Percentiles rank a stretch among this genome's conserved stretches.
Evolutionary conservation across 1,140 invertebrate species (phyloP).

Genomic region (Drosophila melanica): DNA sequence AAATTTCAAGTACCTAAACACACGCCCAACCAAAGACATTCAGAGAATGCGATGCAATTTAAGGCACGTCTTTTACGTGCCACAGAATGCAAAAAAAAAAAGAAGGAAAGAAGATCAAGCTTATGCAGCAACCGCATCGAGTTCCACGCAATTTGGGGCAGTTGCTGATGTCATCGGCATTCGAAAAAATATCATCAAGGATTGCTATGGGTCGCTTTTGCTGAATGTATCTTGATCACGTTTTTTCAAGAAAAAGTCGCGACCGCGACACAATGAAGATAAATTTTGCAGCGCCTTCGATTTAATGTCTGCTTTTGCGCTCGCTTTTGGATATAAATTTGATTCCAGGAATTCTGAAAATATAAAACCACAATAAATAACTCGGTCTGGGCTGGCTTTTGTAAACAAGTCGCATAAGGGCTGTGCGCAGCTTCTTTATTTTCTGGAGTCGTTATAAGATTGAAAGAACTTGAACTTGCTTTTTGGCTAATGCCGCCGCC

Average conservation of each 20-base stretch:
- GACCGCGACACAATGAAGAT: slow-evolving; percentile 51
- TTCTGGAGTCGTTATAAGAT: slow-evolving; percentile 5
- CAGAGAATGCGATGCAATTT: slow-evolving; percentile 39
- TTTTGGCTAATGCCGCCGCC: slow-evolving; percentile 7
- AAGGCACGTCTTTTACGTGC: slow-evolving; percentile 57
- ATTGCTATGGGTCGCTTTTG: slow-evolving; percentile 17
- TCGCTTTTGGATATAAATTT: slow-evolving; percentile 49
- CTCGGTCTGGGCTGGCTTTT: slow-evolving; percentile 29
- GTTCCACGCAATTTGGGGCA: slow-evolving; percentile 38
- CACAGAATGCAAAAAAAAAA: slow-evolving; percentile 10
- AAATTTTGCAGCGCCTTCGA: slow-evolving; percentile 54
- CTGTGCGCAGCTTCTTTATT: slow-evolving; percentile 17
- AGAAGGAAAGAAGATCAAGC: not conserved
- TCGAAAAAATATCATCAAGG: slow-evolving; percentile 35
- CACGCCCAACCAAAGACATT: not conserved
- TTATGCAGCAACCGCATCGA: slow-evolving; percentile 3
- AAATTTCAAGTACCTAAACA: slow-evolving; percentile 49
- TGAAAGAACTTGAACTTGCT: slow-evolving; percentile 42
- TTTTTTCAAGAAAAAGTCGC: slow-evolving; percentile 26
- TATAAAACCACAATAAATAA: slow-evolving; percentile 49
- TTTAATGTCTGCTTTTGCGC: slow-evolving; percentile 3
- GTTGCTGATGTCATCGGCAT: slow-evolving; percentile 63
- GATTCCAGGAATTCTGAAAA: slow-evolving; percentile 57
- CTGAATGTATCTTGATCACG: slow-evolving; percentile 46
- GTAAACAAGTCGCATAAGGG: slow-evolving; percentile 22